Evolutionary conservation across 2,797 vertebrate genomes (phyloP).

Genomic region (Mastacembelus armatus): DNA sequence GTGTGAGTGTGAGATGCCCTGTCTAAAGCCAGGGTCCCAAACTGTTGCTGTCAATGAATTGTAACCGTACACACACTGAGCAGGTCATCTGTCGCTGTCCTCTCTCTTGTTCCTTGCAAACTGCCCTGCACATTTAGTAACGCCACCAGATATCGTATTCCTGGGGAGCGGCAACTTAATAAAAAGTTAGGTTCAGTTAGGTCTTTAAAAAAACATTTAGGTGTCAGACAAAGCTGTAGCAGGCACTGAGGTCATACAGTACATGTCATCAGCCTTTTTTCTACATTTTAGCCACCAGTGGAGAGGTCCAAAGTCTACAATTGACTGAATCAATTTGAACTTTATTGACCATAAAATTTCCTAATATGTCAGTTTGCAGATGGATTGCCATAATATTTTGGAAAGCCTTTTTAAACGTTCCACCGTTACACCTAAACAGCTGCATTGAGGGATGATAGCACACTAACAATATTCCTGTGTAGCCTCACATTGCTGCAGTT

Average conservation of each 20-base stretch:
- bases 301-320: conserved; percentile 1
- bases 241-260: background rate
- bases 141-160: too few species aligned
- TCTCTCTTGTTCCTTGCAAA: background rate
- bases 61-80: background rate
- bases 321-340: too few species aligned
- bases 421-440: too few species aligned
- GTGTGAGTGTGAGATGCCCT: background rate
- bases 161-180: too few species aligned
- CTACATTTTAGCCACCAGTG: background rate
- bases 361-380: too few species aligned
- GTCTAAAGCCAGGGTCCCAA: background rate
- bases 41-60: background rate
- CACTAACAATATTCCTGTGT: too few species aligned
- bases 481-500: too few species aligned
- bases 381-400: too few species aligned
- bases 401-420: too few species aligned
- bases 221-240: background rate
- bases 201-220: background rate
- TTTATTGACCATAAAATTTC: too few species aligned
- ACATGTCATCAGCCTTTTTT: background rate
- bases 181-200: too few species aligned
- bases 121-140: background rate
- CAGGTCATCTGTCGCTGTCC: background rate
- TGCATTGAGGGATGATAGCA: too few species aligned